phyloP scores from a whole-genome alignment of 2,113 vertebrate genomes.

The Aythya baeri region DNA sequence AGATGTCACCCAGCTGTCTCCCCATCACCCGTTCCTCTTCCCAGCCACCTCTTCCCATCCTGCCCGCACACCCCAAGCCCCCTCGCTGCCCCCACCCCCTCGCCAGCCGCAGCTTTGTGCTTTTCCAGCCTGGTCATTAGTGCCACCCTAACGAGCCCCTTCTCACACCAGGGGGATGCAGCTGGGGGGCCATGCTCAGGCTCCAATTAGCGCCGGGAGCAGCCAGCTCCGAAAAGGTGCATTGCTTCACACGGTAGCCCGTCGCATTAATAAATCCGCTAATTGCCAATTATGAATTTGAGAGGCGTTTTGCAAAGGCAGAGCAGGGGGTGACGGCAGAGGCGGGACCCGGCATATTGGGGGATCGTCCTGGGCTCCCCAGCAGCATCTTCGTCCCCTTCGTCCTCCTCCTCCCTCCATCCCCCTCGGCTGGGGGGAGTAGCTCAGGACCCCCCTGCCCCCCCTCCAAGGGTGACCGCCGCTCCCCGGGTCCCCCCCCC shows the following conservation, averaged over 20 bases:
- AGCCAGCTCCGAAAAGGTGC: neutral
- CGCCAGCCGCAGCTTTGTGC: neutral
- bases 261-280: neutral
- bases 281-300: neutral
- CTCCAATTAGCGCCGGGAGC: neutral
- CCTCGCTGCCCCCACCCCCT: too few species aligned
- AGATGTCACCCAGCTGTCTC: neutral
- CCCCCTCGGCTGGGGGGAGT: neutral
- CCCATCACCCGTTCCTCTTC: too few species aligned
- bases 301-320: neutral
- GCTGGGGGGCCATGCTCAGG: neutral
- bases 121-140: neutral
- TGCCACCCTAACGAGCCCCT: neutral
- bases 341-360: too few species aligned
- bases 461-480: neutral
- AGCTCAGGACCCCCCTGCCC: neutral
- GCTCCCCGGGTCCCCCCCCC: neutral
- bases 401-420: neutral
- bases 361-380: neutral
- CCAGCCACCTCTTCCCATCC: neutral
- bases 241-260: neutral
- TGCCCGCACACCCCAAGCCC: neutral
- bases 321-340: neutral
- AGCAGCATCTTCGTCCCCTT: neutral
- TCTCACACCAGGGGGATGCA: neutral